These are phyloP conservation scores for Scalopus aquaticus DNA, from an alignment of 2,113 vertebrate species.

Conservation along the genomic window DNA sequence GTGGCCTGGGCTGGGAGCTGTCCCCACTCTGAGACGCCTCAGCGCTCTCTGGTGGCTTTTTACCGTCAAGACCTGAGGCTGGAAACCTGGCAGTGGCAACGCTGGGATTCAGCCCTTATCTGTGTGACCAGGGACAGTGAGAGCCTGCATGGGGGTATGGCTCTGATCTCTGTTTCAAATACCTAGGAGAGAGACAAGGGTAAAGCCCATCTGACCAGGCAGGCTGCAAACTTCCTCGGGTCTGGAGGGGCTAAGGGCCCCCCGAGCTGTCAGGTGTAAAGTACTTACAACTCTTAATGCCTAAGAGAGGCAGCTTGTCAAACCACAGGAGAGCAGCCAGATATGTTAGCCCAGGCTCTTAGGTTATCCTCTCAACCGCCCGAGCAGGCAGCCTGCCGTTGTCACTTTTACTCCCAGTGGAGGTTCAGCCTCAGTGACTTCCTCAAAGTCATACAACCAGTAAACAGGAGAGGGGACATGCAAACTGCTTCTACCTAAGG, in stretches of 20 bases:
- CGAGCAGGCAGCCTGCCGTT: neutral
- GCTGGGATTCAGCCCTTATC: neutral
- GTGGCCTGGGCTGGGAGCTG: accelerated
- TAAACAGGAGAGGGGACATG: neutral
- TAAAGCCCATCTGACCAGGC: no score
- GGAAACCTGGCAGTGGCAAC: neutral
- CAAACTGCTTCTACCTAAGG: neutral
- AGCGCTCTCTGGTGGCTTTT: neutral
- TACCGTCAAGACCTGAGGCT: neutral
- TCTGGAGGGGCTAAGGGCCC: neutral
- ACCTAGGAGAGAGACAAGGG: neutral
- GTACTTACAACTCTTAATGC: accelerated
- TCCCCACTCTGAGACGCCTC: neutral
- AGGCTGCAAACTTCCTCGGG: neutral
- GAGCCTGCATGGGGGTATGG: neutral
- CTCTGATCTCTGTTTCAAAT: neutral
- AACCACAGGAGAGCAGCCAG: neutral
- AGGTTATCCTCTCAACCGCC: neutral
- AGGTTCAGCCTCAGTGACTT: neutral
- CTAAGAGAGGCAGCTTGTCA: neutral
- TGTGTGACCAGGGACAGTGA: neutral
- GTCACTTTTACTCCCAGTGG: neutral
- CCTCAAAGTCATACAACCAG: neutral
- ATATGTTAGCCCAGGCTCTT: neutral
- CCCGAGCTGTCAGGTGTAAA: accelerated